A percentile compares a stretch with the other conserved stretches of the same genome.
Evolutionary conservation across 2,888 invertebrate genomes (phyloP).

Genomic region (Hydropsyche betteni): DNA sequence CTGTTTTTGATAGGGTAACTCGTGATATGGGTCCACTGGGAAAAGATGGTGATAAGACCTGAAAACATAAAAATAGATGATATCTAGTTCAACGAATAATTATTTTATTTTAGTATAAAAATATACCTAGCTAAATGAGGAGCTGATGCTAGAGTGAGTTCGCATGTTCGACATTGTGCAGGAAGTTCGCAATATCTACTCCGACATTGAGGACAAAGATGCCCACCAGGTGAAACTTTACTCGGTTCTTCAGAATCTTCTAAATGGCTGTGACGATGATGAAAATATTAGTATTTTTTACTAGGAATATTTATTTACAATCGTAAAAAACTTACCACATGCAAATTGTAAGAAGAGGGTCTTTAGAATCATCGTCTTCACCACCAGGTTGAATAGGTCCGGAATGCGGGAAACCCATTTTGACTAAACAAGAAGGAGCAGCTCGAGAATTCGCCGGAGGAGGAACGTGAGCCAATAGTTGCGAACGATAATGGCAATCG

Average conservation of each 20-base stretch:
- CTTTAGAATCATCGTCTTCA: constrained; percentile 65
- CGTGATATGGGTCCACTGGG: constrained; percentile 86
- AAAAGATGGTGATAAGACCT: constrained; percentile 97
- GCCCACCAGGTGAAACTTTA: constrained; percentile 79
- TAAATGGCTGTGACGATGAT: constrained; percentile 71
- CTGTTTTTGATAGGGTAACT: constrained; percentile 71
- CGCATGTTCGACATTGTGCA: constrained; percentile 95
- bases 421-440: constrained; percentile 81
- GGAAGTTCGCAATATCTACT: constrained; percentile 98
- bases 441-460: constrained; percentile 69
- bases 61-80: constrained; percentile 45
- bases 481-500: constrained; percentile 74
- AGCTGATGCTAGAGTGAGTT: constrained; percentile 94
- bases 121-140: constrained; percentile 86
- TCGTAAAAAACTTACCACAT: constrained; percentile 75
- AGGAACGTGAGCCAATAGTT: constrained; percentile 67
- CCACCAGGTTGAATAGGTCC: constrained; percentile 68
- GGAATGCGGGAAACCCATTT: constrained; percentile 96
- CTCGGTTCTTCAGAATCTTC: constrained; percentile 76
- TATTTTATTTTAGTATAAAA: neutral
- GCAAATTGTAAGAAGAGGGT: constrained; percentile 84
- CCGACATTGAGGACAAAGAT: constrained; percentile 94
- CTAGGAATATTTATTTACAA: too few relatives aligned
- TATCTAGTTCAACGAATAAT: neutral
- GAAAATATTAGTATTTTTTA: too few relatives aligned